Percentiles rank a stretch among this genome's conserved stretches.
phyloP scores from a whole-genome alignment of 1,140 invertebrate species.

The Platorchestia sp. region DNA sequence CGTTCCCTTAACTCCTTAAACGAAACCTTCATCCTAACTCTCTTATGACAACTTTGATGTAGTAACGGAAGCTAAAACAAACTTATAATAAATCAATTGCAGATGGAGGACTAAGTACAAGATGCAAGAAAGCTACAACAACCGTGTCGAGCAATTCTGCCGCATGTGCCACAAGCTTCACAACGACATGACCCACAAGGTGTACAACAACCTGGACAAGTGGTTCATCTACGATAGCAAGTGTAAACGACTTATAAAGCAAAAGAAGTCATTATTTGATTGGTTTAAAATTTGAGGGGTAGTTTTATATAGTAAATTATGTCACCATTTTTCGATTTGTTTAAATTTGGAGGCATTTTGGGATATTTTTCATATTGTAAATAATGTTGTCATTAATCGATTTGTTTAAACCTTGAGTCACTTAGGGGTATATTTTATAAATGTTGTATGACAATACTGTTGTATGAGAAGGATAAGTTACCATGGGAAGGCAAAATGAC shows the following conservation, averaged over 20 bases:
- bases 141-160: background rate
- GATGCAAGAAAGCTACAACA: background rate
- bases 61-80: background rate
- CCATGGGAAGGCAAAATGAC: too few species aligned
- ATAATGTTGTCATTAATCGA: too few species aligned
- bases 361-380: too few species aligned
- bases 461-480: too few species aligned
- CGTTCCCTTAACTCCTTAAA: background rate
- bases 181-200: background rate
- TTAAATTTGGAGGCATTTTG: too few species aligned
- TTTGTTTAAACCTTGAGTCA: too few species aligned
- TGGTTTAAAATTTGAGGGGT: background rate
- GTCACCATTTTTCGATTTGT: too few species aligned
- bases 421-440: too few species aligned
- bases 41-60: background rate
- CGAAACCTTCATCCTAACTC: background rate
- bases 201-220: slow-evolving; percentile 1
- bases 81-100: background rate
- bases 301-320: background rate
- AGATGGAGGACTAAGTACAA: slow-evolving; percentile 44
- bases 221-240: slow-evolving; percentile 37
- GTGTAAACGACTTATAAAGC: background rate
- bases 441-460: too few species aligned
- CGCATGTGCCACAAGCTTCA: slow-evolving; percentile 26
- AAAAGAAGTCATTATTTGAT: background rate